Conservation (phyloP, 2,797 vertebrate species). For the Parotocinclus haroldoi region DNA sequence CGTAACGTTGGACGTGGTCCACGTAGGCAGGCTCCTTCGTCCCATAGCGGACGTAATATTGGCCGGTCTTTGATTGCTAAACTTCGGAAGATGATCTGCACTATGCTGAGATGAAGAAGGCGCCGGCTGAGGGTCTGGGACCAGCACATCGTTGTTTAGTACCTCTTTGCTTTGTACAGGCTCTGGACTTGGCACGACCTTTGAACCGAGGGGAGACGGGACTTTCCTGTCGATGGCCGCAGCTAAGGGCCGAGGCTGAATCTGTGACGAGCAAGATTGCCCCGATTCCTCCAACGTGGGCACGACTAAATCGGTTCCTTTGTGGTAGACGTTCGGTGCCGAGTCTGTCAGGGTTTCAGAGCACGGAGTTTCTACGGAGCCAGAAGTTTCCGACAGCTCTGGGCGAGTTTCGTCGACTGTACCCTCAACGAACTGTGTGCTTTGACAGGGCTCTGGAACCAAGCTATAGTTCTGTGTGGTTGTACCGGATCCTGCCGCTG, state of each 20-base stretch:
- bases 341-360: not conserved
- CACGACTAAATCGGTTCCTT: conserved; percentile 1
- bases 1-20: conserved; percentile 23
- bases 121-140: not conserved
- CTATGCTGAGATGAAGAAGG: conserved; percentile 18
- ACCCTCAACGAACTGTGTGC: conserved; percentile 5
- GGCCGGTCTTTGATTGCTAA: conserved; percentile 59
- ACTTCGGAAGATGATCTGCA: conserved; percentile 52
- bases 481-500: conserved; percentile 1
- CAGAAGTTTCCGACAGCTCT: conserved; percentile 4
- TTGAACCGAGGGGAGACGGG: conserved; percentile 1
- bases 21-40: conserved; percentile 31
- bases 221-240: conserved; percentile 12
- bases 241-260: conserved; percentile 3
- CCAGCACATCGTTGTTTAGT: conserved; percentile 4
- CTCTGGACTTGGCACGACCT: not conserved
- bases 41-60: conserved; percentile 42
- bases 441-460: conserved; percentile 16
- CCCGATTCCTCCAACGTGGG: not conserved
- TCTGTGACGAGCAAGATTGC: too few relatives aligned
- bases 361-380: conserved; percentile 13
- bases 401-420: conserved; percentile 13
- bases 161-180: conserved; percentile 11
- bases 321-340: not conserved
- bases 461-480: conserved; percentile 10